Conservation (phyloP, 2,888 invertebrate genomes). For the Drosophila ezoana region DNA sequence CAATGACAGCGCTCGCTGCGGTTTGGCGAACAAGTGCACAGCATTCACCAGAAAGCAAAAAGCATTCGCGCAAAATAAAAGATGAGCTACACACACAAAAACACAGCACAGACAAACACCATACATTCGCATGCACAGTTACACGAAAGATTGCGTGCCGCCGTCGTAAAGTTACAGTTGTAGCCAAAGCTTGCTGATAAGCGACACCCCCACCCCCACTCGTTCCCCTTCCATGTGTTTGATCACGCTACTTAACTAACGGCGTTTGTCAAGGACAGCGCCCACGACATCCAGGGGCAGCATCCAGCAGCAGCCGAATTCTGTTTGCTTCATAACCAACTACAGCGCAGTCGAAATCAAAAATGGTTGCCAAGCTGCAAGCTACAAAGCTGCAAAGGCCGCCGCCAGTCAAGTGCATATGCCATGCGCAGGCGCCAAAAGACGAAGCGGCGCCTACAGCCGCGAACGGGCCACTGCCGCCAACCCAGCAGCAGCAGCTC, state of each 20-base stretch:
- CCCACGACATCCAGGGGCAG: slow-evolving; percentile 22
- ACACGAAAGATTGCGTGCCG: slow-evolving; percentile 31
- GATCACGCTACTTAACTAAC: slow-evolving; percentile 41
- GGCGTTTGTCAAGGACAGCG: slow-evolving; percentile 58
- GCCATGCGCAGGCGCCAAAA: slow-evolving; percentile 60
- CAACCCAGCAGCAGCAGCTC: slow-evolving; percentile 4
- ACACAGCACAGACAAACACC: not conserved
- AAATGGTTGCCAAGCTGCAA: slow-evolving; percentile 73
- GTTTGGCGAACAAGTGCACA: slow-evolving; percentile 83
- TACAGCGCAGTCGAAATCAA: slow-evolving; percentile 70
- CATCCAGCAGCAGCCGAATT: slow-evolving; percentile 64
- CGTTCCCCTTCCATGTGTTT: slow-evolving; percentile 8
- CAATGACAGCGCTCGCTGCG: slow-evolving; percentile 77
- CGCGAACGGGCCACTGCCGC: slow-evolving; percentile 34
- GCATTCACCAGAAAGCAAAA: slow-evolving; percentile 50
- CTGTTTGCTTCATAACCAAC: slow-evolving; percentile 80
- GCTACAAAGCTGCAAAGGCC: slow-evolving; percentile 76
- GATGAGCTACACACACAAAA: slow-evolving; percentile 37
- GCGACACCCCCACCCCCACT: slow-evolving; percentile 1
- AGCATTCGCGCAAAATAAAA: slow-evolving; percentile 17
- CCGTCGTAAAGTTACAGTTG: slow-evolving; percentile 35
- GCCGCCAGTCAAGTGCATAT: slow-evolving; percentile 6
- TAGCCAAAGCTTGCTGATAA: slow-evolving; percentile 38
- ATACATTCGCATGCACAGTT: slow-evolving; percentile 4
- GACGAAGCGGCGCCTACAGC: slow-evolving; percentile 56